A percentile compares a stretch with the other conserved stretches of the same genome.
Conservation (phyloP, 1,140 invertebrate species). For the Cylas formicarius region DNA sequence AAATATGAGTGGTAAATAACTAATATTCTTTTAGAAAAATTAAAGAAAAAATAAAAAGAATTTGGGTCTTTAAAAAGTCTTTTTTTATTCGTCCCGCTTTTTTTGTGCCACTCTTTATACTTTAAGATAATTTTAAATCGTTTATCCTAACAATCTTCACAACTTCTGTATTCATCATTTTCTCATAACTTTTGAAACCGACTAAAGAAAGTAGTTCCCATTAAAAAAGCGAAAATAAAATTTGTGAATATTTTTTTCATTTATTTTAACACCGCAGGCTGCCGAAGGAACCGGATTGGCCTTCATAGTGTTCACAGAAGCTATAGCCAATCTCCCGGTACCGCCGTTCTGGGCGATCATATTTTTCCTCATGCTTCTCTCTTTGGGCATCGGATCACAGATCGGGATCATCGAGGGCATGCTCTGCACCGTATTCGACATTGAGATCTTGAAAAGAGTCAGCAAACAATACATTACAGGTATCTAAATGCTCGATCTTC, state of each 20-base stretch:
- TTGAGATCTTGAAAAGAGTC: constrained; percentile 79
- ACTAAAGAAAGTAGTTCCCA: too few species aligned
- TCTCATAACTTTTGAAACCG: too few species aligned
- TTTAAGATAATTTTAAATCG: too few species aligned
- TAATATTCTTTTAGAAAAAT: too few species aligned
- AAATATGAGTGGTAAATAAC: too few species aligned
- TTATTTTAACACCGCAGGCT: constrained; percentile 60
- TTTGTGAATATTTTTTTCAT: constrained; percentile 1
- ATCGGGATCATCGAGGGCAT: constrained; percentile 90
- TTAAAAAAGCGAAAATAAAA: not conserved
- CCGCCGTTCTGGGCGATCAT: constrained; percentile 89
- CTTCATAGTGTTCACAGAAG: constrained; percentile 88
- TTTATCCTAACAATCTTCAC: too few species aligned
- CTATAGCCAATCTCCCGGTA: constrained; percentile 81
- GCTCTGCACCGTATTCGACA: constrained; percentile 87
- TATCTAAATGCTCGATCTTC: constrained; percentile 41
- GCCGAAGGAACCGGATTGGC: constrained; percentile 90
- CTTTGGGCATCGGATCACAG: constrained; percentile 82
- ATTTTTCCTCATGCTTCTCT: constrained; percentile 88
- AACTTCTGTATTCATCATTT: too few species aligned
- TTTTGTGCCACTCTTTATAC: too few species aligned
- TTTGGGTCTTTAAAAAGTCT: too few species aligned
- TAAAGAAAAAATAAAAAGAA: too few species aligned
- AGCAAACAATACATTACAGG: constrained; percentile 82
- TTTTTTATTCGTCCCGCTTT: too few species aligned